Percentiles rank a stretch among this genome's conserved stretches.
Conservation (phyloP, 2,113 vertebrate species). For the Rafetus swinhoei region DNA sequence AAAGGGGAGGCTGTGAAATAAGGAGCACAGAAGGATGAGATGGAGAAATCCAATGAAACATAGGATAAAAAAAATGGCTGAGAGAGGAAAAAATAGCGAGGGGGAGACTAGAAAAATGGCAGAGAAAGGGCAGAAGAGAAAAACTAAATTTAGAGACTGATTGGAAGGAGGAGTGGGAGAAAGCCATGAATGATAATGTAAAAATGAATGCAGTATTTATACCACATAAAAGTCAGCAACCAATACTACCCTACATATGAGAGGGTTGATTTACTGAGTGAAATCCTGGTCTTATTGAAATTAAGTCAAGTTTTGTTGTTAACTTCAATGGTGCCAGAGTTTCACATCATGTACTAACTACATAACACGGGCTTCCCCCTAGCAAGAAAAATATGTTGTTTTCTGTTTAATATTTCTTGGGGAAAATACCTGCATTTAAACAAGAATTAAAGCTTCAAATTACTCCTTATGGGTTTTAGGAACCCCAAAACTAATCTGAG, state of each 20-base stretch:
- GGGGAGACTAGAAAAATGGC: background rate
- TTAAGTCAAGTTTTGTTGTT: background rate
- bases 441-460: background rate
- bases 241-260: background rate
- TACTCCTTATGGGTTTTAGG: background rate
- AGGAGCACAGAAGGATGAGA: background rate
- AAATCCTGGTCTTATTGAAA: background rate
- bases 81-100: background rate
- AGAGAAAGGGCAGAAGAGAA: background rate
- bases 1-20: background rate
- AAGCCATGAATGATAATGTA: background rate
- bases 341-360: constrained; percentile 19
- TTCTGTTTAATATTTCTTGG: background rate
- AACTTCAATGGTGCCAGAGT: background rate
- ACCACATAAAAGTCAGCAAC: background rate
- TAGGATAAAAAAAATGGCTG: background rate
- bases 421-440: background rate
- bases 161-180: background rate
- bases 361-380: background rate
- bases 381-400: background rate
- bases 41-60: background rate
- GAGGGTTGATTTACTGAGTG: background rate
- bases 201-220: background rate
- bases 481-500: background rate
- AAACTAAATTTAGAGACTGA: background rate